Base-by-base conservation (phyloP, 2,113 vertebrate species). In the Acrocephalus kingi region DNA sequence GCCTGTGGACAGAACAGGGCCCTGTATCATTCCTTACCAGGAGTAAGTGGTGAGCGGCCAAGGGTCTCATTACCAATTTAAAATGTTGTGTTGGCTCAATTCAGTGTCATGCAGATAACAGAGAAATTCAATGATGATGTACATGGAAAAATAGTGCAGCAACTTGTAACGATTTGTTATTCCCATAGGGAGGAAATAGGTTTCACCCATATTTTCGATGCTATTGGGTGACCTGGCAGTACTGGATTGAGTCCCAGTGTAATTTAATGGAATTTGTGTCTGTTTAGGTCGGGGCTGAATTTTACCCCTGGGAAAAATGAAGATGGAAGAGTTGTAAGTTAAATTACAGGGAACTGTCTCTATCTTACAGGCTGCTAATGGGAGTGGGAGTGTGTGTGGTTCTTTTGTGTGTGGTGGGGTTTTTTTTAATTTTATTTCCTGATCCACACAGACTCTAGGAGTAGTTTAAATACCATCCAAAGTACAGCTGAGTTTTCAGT, bases 201-300 rank as follows among this genome's bases (percentile, higher is more conserved):
- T 77, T 93, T 92, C 90, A 88, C 79, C 67, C 39, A 15, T 83
- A 31, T 93, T 95, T 95, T 78, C 82, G 73, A 92, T 76, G 19
- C 41, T 72, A 8, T 45, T 72, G 83, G 82, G 64, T 96, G 73
- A 90, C 76, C 85, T 92, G 75, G 75, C 61, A 71, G 49, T 67
- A 75, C 61, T 92, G 77, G 73, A 81, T 89, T 95, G 68, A 84
- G 49, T 90, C 76, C 43, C 66, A 88, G 49, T 28, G 66, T 88
- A 78, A 72, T 94, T 94, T 69, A 94, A 71, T 81, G 72, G 92
- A 62, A 88, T 95, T 85, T 92, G 41, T 87, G 63, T 77, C 79
- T 56, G 16, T 86, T 93, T 83, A 92, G 79, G 68, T 96, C 88
- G 77, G 76, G 45, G 37, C 61, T 93, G 88, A 95, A 94, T 96